Evolutionary conservation across 2,888 invertebrate species (phyloP).

Genomic region (Mythimna vitellina): DNA sequence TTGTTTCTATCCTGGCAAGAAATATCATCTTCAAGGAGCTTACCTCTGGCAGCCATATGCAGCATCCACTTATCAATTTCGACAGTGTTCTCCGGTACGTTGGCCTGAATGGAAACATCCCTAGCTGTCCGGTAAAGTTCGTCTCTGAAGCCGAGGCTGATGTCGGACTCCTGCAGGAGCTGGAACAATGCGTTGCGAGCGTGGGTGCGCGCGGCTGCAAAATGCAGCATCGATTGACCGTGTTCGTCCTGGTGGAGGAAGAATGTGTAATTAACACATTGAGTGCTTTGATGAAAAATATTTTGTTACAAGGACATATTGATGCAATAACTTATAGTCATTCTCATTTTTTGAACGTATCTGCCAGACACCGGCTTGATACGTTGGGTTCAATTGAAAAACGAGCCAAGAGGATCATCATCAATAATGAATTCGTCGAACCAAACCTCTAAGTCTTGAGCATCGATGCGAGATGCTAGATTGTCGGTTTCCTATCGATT

Average conservation of each 20-base stretch:
- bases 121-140: constrained; percentile 96
- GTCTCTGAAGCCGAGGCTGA: constrained; percentile 95
- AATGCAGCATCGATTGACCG: constrained; percentile 97
- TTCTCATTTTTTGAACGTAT: too few species aligned
- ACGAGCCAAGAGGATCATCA: too few species aligned
- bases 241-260: constrained; percentile 93
- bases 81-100: constrained; percentile 94
- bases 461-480: too few species aligned
- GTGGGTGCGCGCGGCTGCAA: constrained; percentile 96
- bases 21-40: not conserved
- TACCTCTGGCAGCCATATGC: constrained; percentile 94
- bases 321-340: not conserved
- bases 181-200: constrained; percentile 95
- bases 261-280: not conserved
- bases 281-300: not conserved
- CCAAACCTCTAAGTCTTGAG: too few species aligned
- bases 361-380: too few species aligned
- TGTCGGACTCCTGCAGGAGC: constrained; percentile 94
- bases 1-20: not conserved
- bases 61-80: constrained; percentile 96
- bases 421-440: too few species aligned
- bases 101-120: constrained; percentile 95
- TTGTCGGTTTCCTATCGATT: too few species aligned
- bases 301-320: not conserved
- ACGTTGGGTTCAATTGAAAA: too few species aligned